Conservation (phyloP, 2,113 vertebrate genomes). For the Forbesichthys papilliferus region DNA sequence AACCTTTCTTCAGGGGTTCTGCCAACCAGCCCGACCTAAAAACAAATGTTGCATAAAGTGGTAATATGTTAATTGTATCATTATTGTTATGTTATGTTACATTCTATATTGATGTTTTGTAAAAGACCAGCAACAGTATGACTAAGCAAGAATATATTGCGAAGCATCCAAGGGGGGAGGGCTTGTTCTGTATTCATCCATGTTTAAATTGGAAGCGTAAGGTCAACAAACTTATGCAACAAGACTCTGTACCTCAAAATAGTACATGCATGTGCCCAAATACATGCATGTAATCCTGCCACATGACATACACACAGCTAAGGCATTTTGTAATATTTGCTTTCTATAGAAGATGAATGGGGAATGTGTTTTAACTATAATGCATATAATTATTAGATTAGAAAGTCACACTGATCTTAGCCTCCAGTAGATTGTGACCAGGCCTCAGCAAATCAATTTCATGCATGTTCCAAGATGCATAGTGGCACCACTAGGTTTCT, state of each 20-base stretch:
- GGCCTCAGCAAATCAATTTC: conserved; percentile 42
- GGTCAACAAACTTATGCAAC: conserved; percentile 71
- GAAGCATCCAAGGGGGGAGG: too few relatives aligned
- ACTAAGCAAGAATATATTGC: too few relatives aligned
- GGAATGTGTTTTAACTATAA: not conserved
- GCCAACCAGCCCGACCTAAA: too few relatives aligned
- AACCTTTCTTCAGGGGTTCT: too few relatives aligned
- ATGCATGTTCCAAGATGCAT: conserved; percentile 49
- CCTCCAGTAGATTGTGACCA: not conserved
- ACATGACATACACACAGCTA: conserved; percentile 5
- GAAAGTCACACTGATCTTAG: conserved; percentile 16
- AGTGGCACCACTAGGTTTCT: conserved; percentile 33
- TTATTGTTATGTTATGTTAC: too few relatives aligned
- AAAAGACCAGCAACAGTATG: too few relatives aligned
- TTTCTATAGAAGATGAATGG: conserved; percentile 27
- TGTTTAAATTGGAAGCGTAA: conserved; percentile 60
- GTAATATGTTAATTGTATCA: too few relatives aligned
- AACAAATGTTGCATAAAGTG: too few relatives aligned
- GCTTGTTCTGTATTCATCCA: conserved; percentile 30
- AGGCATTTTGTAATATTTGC: conserved; percentile 4
- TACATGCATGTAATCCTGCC: conserved; percentile 2
- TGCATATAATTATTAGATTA: too few relatives aligned
- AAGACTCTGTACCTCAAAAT: conserved; percentile 61
- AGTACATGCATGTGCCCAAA: conserved; percentile 33
- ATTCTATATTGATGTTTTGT: too few relatives aligned